Evolutionary conservation across 2,888 invertebrate species (phyloP).

Genomic region (Apodemia zela): DNA sequence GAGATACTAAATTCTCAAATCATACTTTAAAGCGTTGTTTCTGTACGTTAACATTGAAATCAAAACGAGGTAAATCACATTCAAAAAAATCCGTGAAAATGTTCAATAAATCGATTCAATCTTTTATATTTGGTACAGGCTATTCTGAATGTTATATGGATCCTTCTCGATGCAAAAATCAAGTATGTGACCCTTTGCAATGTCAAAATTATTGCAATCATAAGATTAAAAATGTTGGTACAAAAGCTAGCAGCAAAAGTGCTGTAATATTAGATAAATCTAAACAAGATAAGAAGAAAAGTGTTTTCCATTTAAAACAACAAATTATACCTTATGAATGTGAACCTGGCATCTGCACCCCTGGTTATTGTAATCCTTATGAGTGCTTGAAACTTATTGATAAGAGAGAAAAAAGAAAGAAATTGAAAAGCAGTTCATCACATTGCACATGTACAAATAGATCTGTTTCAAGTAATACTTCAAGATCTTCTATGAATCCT

Average conservation of each 20-base stretch:
- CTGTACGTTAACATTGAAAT: constrained; percentile 43
- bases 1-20: constrained; percentile 28
- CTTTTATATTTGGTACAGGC: neutral
- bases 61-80: constrained; percentile 24
- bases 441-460: constrained; percentile 30
- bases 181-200: neutral
- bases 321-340: constrained; percentile 39
- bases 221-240: neutral
- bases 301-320: constrained; percentile 18
- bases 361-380: constrained; percentile 41
- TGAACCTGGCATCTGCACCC: constrained; percentile 41
- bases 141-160: neutral
- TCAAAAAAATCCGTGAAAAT: constrained; percentile 22
- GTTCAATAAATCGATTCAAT: constrained; percentile 5
- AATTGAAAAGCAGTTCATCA: constrained; percentile 28
- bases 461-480: constrained; percentile 38
- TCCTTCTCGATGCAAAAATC: neutral
- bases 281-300: neutral
- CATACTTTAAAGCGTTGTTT: constrained; percentile 41
- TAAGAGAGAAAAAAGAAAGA: constrained; percentile 28
- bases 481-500: constrained; percentile 26
- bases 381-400: constrained; percentile 39
- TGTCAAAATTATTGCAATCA: neutral
- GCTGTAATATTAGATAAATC: neutral
- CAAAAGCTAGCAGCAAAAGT: neutral